Conservation (phyloP, 2,797 vertebrate genomes). For the Jordanella pulchra region DNA sequence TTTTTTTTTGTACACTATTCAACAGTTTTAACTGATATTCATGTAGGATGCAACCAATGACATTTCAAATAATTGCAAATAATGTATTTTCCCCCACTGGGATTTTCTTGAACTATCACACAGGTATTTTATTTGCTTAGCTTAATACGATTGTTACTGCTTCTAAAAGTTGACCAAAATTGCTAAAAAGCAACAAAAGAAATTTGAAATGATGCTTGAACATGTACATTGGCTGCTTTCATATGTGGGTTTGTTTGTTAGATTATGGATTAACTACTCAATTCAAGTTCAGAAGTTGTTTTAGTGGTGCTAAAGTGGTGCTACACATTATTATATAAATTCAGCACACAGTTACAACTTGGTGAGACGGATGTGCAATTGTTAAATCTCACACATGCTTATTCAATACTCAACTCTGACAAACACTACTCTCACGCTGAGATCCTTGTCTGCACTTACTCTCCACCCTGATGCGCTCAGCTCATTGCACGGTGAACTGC, state of each 20-base stretch:
- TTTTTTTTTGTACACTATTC: not conserved
- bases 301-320: no score
- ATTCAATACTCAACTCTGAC: no score
- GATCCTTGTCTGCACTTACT: no score
- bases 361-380: no score
- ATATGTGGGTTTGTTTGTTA: not conserved
- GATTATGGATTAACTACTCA: not conserved
- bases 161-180: not conserved
- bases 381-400: no score
- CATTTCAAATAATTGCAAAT: constrained; percentile 3
- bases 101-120: not conserved
- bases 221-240: not conserved
- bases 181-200: not conserved
- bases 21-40: constrained; percentile 2
- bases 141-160: not conserved
- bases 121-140: not conserved
- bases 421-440: no score
- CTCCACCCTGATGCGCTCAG: no score
- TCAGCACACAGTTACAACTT: no score
- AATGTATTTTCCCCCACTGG: not conserved
- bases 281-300: not conserved
- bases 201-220: not conserved
- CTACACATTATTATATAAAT: no score
- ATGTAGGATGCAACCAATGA: constrained; percentile 4
- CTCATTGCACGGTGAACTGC: no score